A percentile compares a stretch with the other conserved stretches of the same genome.
These are phyloP conservation scores for Rhynchophorus ferrugineus DNA, from an alignment of 1,140 invertebrate species.

Conservation along the genomic window DNA sequence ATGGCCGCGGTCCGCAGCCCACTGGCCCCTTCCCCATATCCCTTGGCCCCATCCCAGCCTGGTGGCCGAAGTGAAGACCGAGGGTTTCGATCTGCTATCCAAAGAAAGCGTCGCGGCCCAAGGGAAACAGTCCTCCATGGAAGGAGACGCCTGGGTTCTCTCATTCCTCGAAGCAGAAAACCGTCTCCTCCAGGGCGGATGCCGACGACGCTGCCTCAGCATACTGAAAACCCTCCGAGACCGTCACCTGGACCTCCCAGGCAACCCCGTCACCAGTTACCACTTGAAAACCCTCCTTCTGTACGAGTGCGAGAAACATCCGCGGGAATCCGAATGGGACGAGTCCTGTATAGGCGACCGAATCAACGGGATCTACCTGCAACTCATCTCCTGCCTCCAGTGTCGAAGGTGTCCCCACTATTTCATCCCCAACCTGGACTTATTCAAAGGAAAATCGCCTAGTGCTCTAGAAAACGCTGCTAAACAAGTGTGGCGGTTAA, in stretches of 20 bases:
- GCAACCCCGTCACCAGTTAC: constrained; percentile 79
- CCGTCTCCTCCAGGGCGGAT: constrained; percentile 69
- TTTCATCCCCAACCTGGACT: constrained; percentile 79
- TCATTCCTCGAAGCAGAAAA: constrained; percentile 86
- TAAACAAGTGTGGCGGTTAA: constrained; percentile 85
- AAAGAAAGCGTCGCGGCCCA: constrained; percentile 73
- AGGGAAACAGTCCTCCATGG: constrained; percentile 85
- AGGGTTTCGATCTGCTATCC: constrained; percentile 87
- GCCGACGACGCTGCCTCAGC: constrained; percentile 71
- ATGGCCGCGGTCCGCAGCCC: constrained; percentile 87
- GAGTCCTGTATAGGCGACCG: constrained; percentile 81
- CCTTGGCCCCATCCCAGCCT: constrained; percentile 85
- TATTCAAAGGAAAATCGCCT: constrained; percentile 83
- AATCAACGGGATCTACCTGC: constrained; percentile 92
- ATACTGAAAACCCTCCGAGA: constrained; percentile 86
- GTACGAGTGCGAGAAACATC: constrained; percentile 95
- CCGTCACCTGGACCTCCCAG: constrained; percentile 79
- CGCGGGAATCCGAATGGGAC: constrained; percentile 85
- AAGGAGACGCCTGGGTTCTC: constrained; percentile 92
- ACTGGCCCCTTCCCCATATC: constrained; percentile 86
- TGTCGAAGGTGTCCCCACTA: constrained; percentile 89
- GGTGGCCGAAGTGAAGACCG: constrained; percentile 86
- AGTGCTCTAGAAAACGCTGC: constrained; percentile 82
- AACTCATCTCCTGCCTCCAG: constrained; percentile 90
- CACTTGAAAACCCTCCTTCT: constrained; percentile 84